These are phyloP conservation scores for Acanthopleura granulata DNA, from an alignment of 2,888 invertebrate species.

Conservation along the genomic window DNA sequence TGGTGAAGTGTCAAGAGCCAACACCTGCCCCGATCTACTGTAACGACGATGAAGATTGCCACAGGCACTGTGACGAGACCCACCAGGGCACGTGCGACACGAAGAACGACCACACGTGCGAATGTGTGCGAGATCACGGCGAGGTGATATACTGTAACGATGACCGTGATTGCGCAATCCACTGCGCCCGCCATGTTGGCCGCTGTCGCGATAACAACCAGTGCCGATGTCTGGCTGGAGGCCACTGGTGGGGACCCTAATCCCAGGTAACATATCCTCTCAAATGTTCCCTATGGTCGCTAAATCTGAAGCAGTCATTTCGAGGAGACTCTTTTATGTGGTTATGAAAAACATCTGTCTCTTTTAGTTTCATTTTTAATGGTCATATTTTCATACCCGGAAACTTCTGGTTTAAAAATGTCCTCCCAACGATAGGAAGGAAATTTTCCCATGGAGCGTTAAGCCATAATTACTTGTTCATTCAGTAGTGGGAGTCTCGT, in stretches of 20 bases:
- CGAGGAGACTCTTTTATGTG: too few species aligned
- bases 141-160: conserved; percentile 5
- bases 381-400: too few species aligned
- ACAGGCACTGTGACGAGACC: not conserved
- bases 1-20: not conserved
- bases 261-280: too few species aligned
- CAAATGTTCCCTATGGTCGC: too few species aligned
- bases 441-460: too few species aligned
- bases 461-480: too few species aligned
- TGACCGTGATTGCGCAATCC: not conserved
- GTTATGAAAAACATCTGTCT: too few species aligned
- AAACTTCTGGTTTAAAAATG: too few species aligned
- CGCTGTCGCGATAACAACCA: not conserved
- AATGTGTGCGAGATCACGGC: not conserved
- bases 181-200: conserved; percentile 5
- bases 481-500: too few species aligned
- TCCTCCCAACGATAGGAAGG: too few species aligned
- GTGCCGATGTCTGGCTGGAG: not conserved
- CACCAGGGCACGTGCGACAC: not conserved
- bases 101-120: not conserved
- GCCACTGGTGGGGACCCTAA: not conserved
- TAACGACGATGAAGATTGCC: not conserved
- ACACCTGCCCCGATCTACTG: not conserved
- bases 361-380: too few species aligned
- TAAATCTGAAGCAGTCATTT: too few species aligned